phyloP scores from a whole-genome alignment of 92 coral and sea anemone genomes.

The Porites rus region DNA sequence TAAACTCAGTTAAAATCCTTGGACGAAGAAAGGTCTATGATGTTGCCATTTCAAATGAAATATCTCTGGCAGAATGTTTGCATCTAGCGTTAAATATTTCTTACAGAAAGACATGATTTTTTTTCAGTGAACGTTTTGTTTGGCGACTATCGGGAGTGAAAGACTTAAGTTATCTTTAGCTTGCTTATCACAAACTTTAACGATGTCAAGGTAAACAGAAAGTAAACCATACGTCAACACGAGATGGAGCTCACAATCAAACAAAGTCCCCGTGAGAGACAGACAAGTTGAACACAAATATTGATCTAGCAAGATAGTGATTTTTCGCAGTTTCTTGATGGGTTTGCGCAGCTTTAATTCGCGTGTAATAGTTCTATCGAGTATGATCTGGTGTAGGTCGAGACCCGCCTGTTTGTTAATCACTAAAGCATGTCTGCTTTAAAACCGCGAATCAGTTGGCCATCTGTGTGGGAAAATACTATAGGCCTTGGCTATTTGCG shows the following conservation, averaged over 20 bases:
- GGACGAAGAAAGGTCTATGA: no score
- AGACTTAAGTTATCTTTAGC: not conserved
- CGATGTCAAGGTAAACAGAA: constrained; percentile 7
- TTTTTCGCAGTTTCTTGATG: not conserved
- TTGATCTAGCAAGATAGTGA: constrained; percentile 17
- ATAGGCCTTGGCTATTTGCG: not conserved
- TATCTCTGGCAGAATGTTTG: no score
- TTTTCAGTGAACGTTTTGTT: no score
- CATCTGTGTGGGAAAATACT: constrained; percentile 35
- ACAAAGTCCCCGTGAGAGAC: constrained; percentile 4
- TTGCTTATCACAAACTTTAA: constrained; percentile 20
- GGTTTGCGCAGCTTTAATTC: not conserved
- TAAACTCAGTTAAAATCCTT: no score
- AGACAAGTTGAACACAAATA: constrained; percentile 19
- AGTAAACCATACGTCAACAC: constrained; percentile 3
- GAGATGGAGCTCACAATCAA: constrained; percentile 1
- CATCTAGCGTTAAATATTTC: no score
- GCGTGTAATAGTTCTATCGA: not conserved
- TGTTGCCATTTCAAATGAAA: no score
- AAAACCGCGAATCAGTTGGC: constrained; percentile 22
- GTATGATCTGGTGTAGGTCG: not conserved
- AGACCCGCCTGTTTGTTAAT: constrained; percentile 6
- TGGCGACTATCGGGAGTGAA: no score
- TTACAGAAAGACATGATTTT: no score
- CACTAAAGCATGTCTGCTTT: constrained; percentile 27